Conservation (phyloP, 2,113 vertebrate genomes). For the Scomber japonicus region DNA sequence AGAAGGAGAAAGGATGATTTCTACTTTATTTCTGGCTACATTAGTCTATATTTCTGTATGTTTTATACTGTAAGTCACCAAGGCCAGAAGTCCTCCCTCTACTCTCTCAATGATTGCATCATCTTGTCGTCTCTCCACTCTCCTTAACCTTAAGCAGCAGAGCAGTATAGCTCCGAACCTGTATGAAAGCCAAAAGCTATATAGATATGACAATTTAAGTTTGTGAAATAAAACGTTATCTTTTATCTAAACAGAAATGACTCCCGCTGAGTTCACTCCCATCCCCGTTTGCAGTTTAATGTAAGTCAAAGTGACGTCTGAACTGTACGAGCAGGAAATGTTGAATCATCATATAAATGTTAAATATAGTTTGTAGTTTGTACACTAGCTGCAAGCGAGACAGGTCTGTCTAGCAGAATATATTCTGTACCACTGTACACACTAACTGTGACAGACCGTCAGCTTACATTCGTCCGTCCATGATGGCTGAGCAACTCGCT, state of each 20-base stretch:
- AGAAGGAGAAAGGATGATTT: constrained; percentile 1
- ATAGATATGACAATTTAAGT: constrained; percentile 16
- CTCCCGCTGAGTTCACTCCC: constrained; percentile 5
- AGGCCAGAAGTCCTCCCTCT: constrained; percentile 29
- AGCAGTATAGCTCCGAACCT: constrained; percentile 34
- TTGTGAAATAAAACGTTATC: background rate
- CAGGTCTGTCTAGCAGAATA: constrained; percentile 60
- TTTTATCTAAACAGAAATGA: background rate
- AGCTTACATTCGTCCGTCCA: constrained; percentile 45
- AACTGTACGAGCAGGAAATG: constrained; percentile 29
- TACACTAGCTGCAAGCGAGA: constrained; percentile 47
- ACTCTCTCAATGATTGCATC: constrained; percentile 15
- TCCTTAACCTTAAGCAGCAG: constrained; percentile 34
- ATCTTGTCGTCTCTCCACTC: constrained; percentile 3
- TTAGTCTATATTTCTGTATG: constrained; percentile 11
- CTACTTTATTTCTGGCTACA: constrained; percentile 16
- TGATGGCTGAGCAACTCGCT: constrained; percentile 22
- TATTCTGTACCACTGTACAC: constrained; percentile 40
- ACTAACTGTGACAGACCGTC: constrained; percentile 64
- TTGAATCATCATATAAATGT: constrained; percentile 58
- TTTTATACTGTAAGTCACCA: background rate
- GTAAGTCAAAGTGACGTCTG: constrained; percentile 7
- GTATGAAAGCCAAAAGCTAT: constrained; percentile 30
- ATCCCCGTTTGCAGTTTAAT: constrained; percentile 20
- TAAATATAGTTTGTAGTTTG: constrained; percentile 54